phyloP scores from a whole-genome alignment of 2,888 invertebrate species.

The Ceratothoa steindachneri region DNA sequence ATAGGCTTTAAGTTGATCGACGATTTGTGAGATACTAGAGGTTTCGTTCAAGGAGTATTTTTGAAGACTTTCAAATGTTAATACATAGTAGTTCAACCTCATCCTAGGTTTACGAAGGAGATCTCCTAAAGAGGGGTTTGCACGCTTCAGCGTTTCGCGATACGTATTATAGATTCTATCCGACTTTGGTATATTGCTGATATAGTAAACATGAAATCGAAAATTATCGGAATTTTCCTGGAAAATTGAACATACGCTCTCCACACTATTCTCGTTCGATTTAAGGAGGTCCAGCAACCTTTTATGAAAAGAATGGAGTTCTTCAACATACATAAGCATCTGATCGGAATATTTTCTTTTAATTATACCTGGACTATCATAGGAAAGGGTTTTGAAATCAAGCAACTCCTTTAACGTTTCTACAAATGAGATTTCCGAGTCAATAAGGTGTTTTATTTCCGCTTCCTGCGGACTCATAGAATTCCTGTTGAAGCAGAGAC shows the following conservation, averaged over 20 bases:
- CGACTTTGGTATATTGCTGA: neutral
- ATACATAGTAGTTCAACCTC: neutral
- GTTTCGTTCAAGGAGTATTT: neutral
- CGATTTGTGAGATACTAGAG: neutral
- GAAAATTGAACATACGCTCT: neutral
- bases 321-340: neutral
- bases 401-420: neutral
- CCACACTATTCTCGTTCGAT: neutral
- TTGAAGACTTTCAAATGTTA: slow-evolving; percentile 2
- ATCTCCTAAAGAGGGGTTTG: neutral
- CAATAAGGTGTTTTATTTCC: neutral
- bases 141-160: neutral
- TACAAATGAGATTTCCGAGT: neutral
- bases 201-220: neutral
- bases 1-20: neutral
- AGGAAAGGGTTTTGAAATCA: neutral
- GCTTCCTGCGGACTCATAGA: neutral
- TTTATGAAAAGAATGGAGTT: neutral
- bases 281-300: neutral
- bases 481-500: neutral
- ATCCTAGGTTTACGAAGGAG: neutral
- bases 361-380: neutral
- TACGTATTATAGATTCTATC: neutral
- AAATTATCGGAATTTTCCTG: neutral
- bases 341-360: neutral